Evolutionary conservation across 2,888 invertebrate genomes (phyloP).

Genomic region (Dryomyza anilis): DNA sequence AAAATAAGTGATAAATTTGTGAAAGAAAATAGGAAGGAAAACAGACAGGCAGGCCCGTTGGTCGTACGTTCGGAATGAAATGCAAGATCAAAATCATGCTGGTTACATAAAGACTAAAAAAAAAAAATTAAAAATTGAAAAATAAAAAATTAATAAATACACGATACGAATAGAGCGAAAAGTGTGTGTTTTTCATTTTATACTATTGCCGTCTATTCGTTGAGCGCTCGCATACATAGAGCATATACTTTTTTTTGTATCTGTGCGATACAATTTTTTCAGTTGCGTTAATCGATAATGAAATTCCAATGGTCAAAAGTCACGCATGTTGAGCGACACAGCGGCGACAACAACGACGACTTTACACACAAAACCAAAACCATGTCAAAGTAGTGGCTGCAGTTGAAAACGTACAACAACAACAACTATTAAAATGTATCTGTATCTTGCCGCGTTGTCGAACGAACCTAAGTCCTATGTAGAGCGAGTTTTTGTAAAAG

Average conservation of each 20-base stretch:
- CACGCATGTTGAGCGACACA: slow-evolving; percentile 33
- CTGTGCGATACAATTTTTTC: slow-evolving; percentile 5
- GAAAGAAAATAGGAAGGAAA: background rate
- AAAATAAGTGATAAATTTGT: too few species aligned
- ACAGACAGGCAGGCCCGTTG: background rate
- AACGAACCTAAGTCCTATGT: too few species aligned
- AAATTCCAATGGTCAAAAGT: slow-evolving; percentile 46
- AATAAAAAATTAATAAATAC: slow-evolving; percentile 15
- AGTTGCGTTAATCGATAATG: slow-evolving; percentile 8
- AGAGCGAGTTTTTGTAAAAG: too few species aligned
- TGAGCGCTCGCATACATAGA: background rate
- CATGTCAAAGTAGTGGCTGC: too few species aligned
- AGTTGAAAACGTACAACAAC: background rate
- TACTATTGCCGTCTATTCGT: background rate
- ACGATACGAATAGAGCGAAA: slow-evolving; percentile 7
- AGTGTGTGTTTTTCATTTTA: background rate
- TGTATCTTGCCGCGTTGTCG: too few species aligned
- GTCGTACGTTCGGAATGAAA: background rate
- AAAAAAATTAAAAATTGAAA: slow-evolving; percentile 2
- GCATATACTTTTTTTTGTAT: background rate
- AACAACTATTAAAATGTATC: too few species aligned
- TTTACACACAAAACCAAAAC: background rate
- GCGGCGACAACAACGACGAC: slow-evolving; percentile 17
- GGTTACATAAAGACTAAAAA: slow-evolving; percentile 22
- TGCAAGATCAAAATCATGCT: slow-evolving; percentile 3